These are phyloP conservation scores for Trachymyrmex cornetzi DNA, from an alignment of 1,140 invertebrate species.

Conservation along the genomic window DNA sequence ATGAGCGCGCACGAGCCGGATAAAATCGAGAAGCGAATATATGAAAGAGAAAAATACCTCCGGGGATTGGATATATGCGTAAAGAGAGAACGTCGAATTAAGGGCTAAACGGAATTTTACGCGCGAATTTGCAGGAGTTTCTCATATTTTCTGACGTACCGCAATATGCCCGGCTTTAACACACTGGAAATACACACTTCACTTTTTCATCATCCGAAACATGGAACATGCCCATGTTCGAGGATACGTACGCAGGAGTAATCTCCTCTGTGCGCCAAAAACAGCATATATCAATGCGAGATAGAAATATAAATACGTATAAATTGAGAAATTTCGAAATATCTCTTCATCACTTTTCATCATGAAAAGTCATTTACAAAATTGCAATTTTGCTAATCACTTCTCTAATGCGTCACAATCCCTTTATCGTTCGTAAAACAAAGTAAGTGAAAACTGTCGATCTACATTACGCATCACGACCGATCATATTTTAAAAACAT, in stretches of 20 bases:
- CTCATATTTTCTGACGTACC: conserved; percentile 34
- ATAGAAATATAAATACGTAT: neutral
- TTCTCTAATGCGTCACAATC: neutral
- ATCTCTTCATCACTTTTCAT: neutral
- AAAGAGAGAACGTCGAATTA: conserved; percentile 30
- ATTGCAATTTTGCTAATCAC: conserved; percentile 19
- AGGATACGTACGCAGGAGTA: conserved; percentile 12
- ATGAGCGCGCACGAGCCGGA: conserved; percentile 4
- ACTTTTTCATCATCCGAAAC: conserved; percentile 45
- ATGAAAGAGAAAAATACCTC: neutral
- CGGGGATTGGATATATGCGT: conserved; percentile 7
- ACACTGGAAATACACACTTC: conserved; percentile 22
- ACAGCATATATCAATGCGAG: neutral
- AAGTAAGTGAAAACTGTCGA: neutral
- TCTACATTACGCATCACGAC: neutral
- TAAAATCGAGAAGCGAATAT: conserved; percentile 23
- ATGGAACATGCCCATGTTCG: neutral
- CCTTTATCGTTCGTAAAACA: neutral
- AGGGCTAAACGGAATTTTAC: conserved; percentile 19
- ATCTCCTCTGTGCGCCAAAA: neutral
- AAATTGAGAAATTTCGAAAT: neutral
- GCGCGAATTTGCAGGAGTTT: conserved; percentile 32
- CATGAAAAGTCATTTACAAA: neutral
- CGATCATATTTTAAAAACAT: neutral
- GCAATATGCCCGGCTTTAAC: conserved; percentile 29